These are phyloP conservation scores for Ryuthela nishihirai DNA, from an alignment of 2,888 invertebrate genomes.

Conservation along the genomic window DNA sequence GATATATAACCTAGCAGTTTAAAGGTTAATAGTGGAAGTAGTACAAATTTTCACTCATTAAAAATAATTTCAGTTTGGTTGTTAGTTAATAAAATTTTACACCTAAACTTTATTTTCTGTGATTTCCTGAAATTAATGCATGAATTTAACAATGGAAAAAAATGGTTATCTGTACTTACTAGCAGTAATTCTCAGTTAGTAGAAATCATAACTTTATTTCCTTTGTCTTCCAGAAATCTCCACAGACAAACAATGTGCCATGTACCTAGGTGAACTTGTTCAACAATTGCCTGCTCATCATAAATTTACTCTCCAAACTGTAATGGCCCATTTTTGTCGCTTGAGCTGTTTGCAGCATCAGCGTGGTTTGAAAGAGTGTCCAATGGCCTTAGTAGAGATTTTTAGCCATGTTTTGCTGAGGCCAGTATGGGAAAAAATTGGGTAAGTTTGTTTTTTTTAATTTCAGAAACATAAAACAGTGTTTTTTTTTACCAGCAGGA, in stretches of 20 bases:
- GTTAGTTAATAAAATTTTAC: too few relatives aligned
- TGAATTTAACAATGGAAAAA: too few relatives aligned
- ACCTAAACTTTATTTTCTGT: too few relatives aligned
- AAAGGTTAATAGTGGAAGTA: too few relatives aligned
- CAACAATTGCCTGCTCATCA: conserved; percentile 64
- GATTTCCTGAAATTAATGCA: too few relatives aligned
- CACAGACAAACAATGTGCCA: conserved; percentile 59
- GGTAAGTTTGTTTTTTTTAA: conserved; percentile 58
- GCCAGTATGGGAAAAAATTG: conserved; percentile 71
- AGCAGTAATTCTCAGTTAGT: too few relatives aligned
- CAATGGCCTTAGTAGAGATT: conserved; percentile 64
- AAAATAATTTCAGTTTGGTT: too few relatives aligned
- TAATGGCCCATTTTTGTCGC: conserved; percentile 67
- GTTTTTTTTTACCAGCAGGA: too few relatives aligned
- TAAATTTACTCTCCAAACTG: conserved; percentile 59
- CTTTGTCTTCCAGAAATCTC: conserved; percentile 25
- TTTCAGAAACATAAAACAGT: too few relatives aligned
- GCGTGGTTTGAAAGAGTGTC: conserved; percentile 62
- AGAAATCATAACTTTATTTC: background rate
- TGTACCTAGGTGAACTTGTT: conserved; percentile 57
- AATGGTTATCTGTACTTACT: too few relatives aligned
- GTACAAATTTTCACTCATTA: too few relatives aligned
- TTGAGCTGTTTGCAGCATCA: conserved; percentile 64
- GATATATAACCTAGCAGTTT: too few relatives aligned
- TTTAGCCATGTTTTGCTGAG: conserved; percentile 68